Conservation (phyloP, 2,113 vertebrate genomes). For the Vimba vimba region DNA sequence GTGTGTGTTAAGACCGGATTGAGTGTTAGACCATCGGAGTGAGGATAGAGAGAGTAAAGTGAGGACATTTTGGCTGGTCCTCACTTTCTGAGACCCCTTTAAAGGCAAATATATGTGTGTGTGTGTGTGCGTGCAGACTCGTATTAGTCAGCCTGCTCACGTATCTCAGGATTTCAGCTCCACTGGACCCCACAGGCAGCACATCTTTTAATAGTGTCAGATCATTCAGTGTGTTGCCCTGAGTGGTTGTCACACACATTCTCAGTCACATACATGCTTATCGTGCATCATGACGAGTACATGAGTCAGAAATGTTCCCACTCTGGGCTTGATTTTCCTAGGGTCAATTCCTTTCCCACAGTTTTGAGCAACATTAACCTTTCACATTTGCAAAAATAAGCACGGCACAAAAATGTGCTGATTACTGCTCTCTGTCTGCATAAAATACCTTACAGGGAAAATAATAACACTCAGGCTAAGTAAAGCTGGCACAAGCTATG, state of each 20-base stretch:
- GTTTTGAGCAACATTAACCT: slow-evolving; percentile 26
- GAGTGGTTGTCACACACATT: slow-evolving; percentile 34
- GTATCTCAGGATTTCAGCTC: slow-evolving; percentile 17
- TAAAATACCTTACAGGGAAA: not conserved
- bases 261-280: not conserved
- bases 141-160: slow-evolving; percentile 8
- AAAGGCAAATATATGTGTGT: too few relatives aligned
- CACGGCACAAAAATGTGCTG: not conserved
- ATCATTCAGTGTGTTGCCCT: slow-evolving; percentile 21
- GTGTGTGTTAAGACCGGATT: not conserved
- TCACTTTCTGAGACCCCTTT: too few relatives aligned
- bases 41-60: too few relatives aligned
- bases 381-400: not conserved
- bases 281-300: slow-evolving; percentile 16
- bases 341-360: slow-evolving; percentile 26
- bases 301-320: slow-evolving; percentile 32
- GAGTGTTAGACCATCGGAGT: too few relatives aligned
- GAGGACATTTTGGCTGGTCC: too few relatives aligned
- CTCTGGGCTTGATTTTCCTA: slow-evolving; percentile 3
- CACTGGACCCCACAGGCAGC: slow-evolving; percentile 7
- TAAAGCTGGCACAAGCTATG: not conserved
- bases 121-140: not conserved
- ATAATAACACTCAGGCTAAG: not conserved
- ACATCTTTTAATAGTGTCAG: slow-evolving; percentile 35
- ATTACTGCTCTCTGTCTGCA: slow-evolving; percentile 7